Evolutionary conservation across 2,113 vertebrate genomes (phyloP).

Genomic region (Burhinus oedicnemus): DNA sequence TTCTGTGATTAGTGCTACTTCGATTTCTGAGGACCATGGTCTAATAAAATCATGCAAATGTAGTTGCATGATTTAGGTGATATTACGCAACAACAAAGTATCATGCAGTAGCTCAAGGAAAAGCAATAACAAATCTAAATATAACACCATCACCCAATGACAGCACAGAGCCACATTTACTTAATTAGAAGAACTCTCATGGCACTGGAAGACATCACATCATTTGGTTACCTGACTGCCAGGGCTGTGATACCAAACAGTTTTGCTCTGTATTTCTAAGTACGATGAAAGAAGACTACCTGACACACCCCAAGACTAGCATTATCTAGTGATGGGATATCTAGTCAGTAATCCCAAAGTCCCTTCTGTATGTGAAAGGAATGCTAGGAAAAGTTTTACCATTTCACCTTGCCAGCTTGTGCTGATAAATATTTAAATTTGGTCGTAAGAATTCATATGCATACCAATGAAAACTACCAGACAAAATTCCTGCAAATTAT

Average conservation of each 20-base stretch:
- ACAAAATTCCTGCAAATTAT: background rate
- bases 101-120: background rate
- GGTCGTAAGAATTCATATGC: background rate
- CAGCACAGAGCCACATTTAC: slow-evolving; percentile 13
- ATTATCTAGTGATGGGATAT: background rate
- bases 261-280: background rate
- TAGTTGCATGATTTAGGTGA: background rate
- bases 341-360: background rate
- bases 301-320: background rate
- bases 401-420: background rate
- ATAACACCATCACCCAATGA: background rate
- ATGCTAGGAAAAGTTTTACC: background rate
- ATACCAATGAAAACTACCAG: background rate
- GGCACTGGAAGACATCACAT: background rate
- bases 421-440: background rate
- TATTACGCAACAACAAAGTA: background rate
- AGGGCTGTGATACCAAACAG: background rate
- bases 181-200: slow-evolving; percentile 1
- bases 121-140: slow-evolving; percentile 27
- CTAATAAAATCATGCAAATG: background rate
- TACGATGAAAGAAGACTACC: background rate
- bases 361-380: background rate
- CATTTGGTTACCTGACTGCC: background rate
- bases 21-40: background rate
- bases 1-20: background rate